phyloP scores from a whole-genome alignment of 2,888 invertebrate genomes.

The Hylaea fasciaria region DNA sequence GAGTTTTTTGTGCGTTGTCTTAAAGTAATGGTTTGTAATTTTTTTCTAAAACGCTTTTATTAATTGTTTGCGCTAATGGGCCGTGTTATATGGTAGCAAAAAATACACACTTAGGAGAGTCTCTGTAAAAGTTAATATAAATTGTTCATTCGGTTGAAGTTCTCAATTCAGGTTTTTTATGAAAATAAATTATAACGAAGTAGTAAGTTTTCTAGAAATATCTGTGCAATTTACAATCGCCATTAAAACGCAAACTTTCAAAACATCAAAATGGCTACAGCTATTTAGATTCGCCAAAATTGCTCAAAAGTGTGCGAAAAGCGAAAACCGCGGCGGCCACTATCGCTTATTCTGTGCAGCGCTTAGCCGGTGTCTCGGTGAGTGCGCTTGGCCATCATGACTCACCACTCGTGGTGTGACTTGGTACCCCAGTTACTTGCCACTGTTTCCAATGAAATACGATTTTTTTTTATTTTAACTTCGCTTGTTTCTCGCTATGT shows the following conservation, averaged over 20 bases:
- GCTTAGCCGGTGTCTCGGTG: neutral
- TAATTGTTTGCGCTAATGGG: too few species aligned
- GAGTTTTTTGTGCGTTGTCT: too few species aligned
- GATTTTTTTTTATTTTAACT: neutral
- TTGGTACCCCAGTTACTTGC: constrained; percentile 21
- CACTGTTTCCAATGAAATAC: constrained; percentile 32
- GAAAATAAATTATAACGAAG: too few species aligned
- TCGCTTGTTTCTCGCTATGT: too few species aligned
- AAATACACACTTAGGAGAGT: too few species aligned
- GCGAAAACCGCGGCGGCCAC: constrained; percentile 31
- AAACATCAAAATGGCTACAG: constrained; percentile 19
- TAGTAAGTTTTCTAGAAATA: neutral
- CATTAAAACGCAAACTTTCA: constrained; percentile 12
- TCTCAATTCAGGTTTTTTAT: too few species aligned
- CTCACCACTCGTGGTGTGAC: constrained; percentile 37
- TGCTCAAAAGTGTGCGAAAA: constrained; percentile 31
- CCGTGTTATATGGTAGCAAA: too few species aligned
- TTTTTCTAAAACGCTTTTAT: too few species aligned
- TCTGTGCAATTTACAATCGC: neutral
- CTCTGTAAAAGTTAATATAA: too few species aligned
- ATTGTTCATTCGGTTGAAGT: too few species aligned
- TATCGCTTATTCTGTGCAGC: neutral
- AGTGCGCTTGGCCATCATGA: constrained; percentile 14
- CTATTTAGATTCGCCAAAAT: constrained; percentile 28
- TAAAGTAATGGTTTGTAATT: too few species aligned